Conservation (phyloP, 92 coral and sea anemone species). For the Epizoanthus illoricatus region DNA sequence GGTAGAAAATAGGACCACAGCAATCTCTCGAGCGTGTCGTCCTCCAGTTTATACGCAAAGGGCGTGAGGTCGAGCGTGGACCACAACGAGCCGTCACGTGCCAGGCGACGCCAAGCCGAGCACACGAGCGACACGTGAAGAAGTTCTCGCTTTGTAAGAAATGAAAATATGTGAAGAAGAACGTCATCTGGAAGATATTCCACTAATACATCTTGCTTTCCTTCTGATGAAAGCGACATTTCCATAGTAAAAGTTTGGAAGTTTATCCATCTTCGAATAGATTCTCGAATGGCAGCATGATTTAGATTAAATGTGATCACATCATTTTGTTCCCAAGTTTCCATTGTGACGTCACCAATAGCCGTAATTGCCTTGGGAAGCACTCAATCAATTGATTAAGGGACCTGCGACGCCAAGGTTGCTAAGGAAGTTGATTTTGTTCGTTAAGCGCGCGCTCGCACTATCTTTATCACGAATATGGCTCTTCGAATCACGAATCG, state of each 20-base stretch:
- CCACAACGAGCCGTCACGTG: slow-evolving; percentile 75
- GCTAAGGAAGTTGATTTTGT: too few species aligned
- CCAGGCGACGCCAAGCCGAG: slow-evolving; percentile 59
- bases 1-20: slow-evolving; percentile 59
- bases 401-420: too few species aligned
- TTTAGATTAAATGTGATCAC: background rate
- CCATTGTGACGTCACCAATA: background rate
- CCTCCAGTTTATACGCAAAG: slow-evolving; percentile 31
- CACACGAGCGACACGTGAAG: slow-evolving; percentile 60
- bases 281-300: background rate
- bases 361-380: background rate
- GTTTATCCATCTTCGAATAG: background rate
- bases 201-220: background rate
- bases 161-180: slow-evolving; percentile 57
- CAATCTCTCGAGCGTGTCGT: slow-evolving; percentile 38
- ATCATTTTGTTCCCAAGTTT: background rate
- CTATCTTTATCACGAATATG: too few species aligned
- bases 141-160: slow-evolving; percentile 48
- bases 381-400: background rate
- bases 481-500: too few species aligned
- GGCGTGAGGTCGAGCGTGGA: slow-evolving; percentile 57
- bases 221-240: slow-evolving; percentile 6
- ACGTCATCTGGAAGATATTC: slow-evolving; percentile 63
- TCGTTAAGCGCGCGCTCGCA: too few species aligned
- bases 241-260: background rate